Conservation (phyloP, 2,888 invertebrate species). For the Drosophila gaucha region DNA sequence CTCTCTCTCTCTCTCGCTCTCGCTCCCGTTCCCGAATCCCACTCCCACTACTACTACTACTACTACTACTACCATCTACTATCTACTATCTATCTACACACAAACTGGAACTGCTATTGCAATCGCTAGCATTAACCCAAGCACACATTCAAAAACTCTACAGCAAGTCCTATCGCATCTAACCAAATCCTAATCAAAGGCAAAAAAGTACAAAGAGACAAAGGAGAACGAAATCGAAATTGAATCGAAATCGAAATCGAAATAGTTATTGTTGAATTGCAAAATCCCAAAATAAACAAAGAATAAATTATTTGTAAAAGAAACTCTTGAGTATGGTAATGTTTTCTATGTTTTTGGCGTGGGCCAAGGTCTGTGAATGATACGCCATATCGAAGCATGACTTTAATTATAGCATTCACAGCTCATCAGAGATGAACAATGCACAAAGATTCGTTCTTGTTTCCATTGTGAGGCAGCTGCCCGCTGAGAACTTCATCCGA, state of each 20-base stretch:
- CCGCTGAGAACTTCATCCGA: slow-evolving; percentile 18
- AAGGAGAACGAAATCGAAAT: slow-evolving; percentile 51
- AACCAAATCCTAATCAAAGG: slow-evolving; percentile 53
- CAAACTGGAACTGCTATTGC: slow-evolving; percentile 41
- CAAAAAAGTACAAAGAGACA: slow-evolving; percentile 81
- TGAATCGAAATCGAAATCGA: slow-evolving; percentile 41
- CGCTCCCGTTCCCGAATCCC: slow-evolving; percentile 20
- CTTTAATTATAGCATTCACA: slow-evolving; percentile 73
- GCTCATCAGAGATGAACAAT: slow-evolving; percentile 65
- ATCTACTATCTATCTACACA: slow-evolving; percentile 42
- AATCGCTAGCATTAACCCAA: slow-evolving; percentile 46
- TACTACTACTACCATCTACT: slow-evolving; percentile 18
- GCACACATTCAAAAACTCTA: slow-evolving; percentile 17
- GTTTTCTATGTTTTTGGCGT: slow-evolving; percentile 62
- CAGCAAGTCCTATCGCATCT: slow-evolving; percentile 45
- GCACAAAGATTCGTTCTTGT: slow-evolving; percentile 62
- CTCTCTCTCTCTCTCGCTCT: slow-evolving; percentile 10
- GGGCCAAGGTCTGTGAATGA: slow-evolving; percentile 62
- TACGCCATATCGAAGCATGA: slow-evolving; percentile 38
- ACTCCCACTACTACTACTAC: slow-evolving; percentile 17
- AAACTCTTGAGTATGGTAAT: slow-evolving; percentile 36
- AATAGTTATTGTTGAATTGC: slow-evolving; percentile 78
- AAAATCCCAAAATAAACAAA: slow-evolving; percentile 71
- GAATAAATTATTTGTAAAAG: slow-evolving; percentile 74
- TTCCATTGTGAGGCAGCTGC: slow-evolving; percentile 23